These are phyloP conservation scores for Molossus molossus DNA, from an alignment of 2,797 vertebrate genomes.

Conservation along the genomic window DNA sequence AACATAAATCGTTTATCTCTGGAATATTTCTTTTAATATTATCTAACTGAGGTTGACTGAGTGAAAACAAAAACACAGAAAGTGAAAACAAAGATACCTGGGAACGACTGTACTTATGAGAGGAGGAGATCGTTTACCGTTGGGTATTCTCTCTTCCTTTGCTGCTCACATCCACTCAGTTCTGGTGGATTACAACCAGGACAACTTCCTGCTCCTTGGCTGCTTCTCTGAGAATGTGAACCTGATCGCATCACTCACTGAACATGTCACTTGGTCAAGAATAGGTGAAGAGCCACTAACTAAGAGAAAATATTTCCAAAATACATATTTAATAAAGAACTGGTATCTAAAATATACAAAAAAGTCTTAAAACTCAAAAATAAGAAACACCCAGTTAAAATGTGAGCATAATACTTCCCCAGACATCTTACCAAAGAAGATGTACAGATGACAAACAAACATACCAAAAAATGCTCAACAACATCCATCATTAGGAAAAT, in stretches of 20 bases:
- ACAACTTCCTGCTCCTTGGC: background rate
- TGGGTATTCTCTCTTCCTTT: background rate
- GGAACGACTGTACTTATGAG: background rate
- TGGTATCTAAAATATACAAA: background rate
- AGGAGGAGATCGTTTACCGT: accelerated
- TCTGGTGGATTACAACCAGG: background rate
- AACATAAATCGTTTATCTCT: background rate
- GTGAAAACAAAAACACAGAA: background rate
- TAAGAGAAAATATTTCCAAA: constrained; percentile 21
- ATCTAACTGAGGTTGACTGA: background rate
- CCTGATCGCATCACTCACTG: background rate
- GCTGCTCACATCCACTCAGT: background rate
- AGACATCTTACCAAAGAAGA: background rate
- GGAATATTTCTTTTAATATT: background rate
- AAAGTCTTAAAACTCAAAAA: background rate
- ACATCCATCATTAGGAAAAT: background rate
- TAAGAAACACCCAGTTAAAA: background rate
- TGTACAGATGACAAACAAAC: background rate
- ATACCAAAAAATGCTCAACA: background rate
- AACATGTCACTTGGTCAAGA: background rate
- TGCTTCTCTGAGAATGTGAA: background rate
- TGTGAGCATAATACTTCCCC: background rate
- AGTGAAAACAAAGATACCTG: background rate
- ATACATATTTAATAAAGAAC: background rate
- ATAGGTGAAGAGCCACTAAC: background rate